Percentiles rank a stretch among this genome's conserved stretches.
Evolutionary conservation across 1,140 invertebrate genomes (phyloP).

Genomic region (Littorina saxatilis): DNA sequence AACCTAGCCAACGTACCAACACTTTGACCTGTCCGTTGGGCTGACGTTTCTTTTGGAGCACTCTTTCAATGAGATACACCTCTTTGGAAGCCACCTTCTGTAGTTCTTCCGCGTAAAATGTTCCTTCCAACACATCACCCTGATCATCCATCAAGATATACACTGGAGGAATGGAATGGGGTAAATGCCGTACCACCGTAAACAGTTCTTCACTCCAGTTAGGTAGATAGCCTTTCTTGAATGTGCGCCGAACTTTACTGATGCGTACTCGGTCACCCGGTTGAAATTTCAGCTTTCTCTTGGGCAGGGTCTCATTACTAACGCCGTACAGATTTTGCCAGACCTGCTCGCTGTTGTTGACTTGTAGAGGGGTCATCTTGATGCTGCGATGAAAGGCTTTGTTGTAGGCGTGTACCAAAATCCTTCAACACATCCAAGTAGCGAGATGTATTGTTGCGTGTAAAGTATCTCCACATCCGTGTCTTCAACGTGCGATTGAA

Average conservation of each 20-base stretch:
- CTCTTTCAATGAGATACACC: background rate
- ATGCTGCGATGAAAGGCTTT: too few relatives aligned
- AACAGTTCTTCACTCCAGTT: conserved; percentile 6
- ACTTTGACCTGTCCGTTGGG: too few relatives aligned
- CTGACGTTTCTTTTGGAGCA: background rate
- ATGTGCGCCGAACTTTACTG: background rate
- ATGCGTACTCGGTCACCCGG: conserved; percentile 5
- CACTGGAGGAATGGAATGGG: background rate
- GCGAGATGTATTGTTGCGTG: too few relatives aligned
- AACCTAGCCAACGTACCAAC: conserved; percentile 4
- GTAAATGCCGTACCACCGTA: background rate
- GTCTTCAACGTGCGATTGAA: too few relatives aligned
- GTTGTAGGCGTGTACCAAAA: too few relatives aligned
- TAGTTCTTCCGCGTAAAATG: background rate
- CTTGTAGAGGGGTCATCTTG: too few relatives aligned
- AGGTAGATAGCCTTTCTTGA: background rate
- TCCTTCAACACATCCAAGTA: too few relatives aligned
- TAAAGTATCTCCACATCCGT: too few relatives aligned
- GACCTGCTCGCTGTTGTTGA: too few relatives aligned
- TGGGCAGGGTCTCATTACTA: too few relatives aligned
- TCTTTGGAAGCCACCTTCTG: background rate
- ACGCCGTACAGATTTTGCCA: too few relatives aligned
- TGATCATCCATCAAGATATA: conserved; percentile 14
- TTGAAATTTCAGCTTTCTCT: too few relatives aligned
- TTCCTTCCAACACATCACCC: background rate